phyloP scores from a whole-genome alignment of 1,140 invertebrate genomes.

The Cecropterus lyciades region DNA sequence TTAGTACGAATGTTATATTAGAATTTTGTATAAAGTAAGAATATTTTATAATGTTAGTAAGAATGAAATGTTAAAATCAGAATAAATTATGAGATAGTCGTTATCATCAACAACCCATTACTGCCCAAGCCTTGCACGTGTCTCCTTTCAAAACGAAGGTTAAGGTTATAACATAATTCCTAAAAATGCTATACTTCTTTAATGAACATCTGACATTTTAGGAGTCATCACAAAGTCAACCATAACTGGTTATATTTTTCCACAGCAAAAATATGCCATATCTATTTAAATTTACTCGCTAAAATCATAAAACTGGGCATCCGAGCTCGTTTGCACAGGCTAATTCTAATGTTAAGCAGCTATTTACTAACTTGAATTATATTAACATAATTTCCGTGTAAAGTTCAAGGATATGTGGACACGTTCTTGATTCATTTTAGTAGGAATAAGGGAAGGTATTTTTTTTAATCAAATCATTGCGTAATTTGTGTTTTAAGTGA shows the following conservation, averaged over 20 bases:
- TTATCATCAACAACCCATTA: too few species aligned
- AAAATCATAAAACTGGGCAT: slow-evolving; percentile 7
- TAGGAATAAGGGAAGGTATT: slow-evolving; percentile 34
- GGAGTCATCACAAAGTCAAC: slow-evolving; percentile 6
- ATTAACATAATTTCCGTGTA: slow-evolving; percentile 20
- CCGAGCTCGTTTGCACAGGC: slow-evolving; percentile 1
- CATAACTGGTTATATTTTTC: slow-evolving; percentile 25
- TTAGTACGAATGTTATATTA: too few species aligned
- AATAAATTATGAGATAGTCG: too few species aligned
- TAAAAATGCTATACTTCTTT: background rate
- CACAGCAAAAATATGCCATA: slow-evolving; percentile 5
- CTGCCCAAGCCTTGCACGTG: too few species aligned
- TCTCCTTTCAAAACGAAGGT: too few species aligned
- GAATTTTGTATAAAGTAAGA: too few species aligned
- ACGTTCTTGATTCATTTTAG: slow-evolving; percentile 33
- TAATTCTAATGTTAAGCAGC: slow-evolving; percentile 15
- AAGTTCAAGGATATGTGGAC: slow-evolving; percentile 23
- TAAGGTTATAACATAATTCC: too few species aligned
- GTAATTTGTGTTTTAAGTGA: too few species aligned
- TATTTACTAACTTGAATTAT: slow-evolving; percentile 8
- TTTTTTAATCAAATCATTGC: slow-evolving; percentile 7
- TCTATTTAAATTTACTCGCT: slow-evolving; percentile 2
- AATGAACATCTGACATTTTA: slow-evolving; percentile 8
- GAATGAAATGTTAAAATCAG: too few species aligned
- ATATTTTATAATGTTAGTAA: too few species aligned